Evolutionary conservation across 2,113 vertebrate species (phyloP).

Genomic region (Montifringilla adamsi): DNA sequence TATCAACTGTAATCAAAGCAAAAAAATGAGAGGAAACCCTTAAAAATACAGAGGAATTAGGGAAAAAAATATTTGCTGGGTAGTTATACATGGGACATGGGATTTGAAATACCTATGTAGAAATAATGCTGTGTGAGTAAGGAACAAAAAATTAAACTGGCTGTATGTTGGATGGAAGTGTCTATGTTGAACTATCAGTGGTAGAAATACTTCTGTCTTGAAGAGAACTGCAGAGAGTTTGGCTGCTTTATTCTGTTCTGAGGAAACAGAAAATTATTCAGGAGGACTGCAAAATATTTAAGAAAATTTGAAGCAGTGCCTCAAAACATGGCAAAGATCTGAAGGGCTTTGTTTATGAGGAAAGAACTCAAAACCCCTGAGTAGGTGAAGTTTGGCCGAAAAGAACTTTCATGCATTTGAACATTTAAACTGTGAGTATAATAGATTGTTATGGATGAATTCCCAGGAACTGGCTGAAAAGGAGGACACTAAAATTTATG

Average conservation of each 20-base stretch:
- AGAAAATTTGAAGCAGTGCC: background rate
- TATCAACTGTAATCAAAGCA: background rate
- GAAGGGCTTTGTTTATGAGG: background rate
- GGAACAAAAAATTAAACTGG: background rate
- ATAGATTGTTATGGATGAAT: background rate
- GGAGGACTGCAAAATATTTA: background rate
- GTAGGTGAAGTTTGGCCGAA: background rate
- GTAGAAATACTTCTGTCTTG: background rate
- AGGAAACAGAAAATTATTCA: background rate
- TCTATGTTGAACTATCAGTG: background rate
- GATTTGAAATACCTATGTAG: background rate
- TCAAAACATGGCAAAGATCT: background rate
- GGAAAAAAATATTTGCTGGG: background rate
- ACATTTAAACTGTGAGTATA: background rate
- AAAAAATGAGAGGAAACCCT: background rate
- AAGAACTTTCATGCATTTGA: background rate
- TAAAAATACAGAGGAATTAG: background rate
- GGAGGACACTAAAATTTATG: background rate
- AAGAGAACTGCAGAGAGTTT: background rate
- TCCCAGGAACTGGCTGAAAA: background rate
- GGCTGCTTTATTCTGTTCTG: background rate
- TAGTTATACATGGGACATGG: background rate
- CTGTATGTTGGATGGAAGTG: background rate
- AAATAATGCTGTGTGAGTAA: background rate
- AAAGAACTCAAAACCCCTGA: background rate